These are phyloP conservation scores for Eilema caniola DNA, from an alignment of 2,888 invertebrate species.

Conservation along the genomic window DNA sequence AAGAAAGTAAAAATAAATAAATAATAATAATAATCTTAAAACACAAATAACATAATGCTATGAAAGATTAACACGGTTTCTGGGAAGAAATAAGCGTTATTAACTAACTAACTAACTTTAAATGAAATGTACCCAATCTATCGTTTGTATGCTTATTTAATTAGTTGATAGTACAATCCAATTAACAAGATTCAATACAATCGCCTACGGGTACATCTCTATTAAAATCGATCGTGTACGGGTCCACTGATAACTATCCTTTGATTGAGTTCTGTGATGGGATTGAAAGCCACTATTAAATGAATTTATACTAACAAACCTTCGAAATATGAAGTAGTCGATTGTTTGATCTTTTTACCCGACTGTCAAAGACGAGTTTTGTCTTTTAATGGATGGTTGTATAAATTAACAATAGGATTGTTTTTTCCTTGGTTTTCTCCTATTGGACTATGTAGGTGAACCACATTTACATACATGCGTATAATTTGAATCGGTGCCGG, in stretches of 20 bases:
- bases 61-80: no score
- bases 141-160: not conserved
- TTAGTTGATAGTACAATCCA: not conserved
- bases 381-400: not conserved
- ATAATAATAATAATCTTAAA: no score
- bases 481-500: no score
- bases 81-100: no score
- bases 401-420: no score
- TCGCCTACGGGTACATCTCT: conserved; percentile 24
- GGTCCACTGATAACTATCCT: conserved; percentile 42
- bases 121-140: not conserved
- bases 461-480: no score
- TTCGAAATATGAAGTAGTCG: conserved; percentile 24
- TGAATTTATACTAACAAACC: conserved; percentile 46
- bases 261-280: conserved; percentile 55
- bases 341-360: conserved; percentile 11
- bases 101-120: not conserved
- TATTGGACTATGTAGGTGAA: no score
- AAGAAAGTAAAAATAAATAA: no score
- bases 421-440: no score
- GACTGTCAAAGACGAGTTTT: no score
- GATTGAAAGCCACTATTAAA: conserved; percentile 49
- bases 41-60: no score
- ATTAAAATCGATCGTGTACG: conserved; percentile 37
- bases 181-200: conserved; percentile 7